Conservation (phyloP, 2,888 invertebrate genomes). For the Eilema depressum region DNA sequence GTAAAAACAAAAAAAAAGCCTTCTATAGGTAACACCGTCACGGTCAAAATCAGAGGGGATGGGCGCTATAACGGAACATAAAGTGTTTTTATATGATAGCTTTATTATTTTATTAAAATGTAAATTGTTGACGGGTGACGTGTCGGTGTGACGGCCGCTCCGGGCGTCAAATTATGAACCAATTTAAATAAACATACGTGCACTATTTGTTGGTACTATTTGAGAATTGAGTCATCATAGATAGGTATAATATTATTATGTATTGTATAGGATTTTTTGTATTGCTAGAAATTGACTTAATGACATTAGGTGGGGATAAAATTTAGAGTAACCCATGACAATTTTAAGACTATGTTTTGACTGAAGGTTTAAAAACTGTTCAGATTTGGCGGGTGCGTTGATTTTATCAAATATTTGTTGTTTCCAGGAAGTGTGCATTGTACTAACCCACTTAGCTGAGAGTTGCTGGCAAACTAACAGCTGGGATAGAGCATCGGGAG, state of each 20-base stretch:
- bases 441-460: no score
- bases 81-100: conserved; percentile 58
- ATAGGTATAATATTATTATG: neutral
- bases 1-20: conserved; percentile 27
- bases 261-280: neutral
- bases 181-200: conserved; percentile 22
- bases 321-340: neutral
- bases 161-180: conserved; percentile 42
- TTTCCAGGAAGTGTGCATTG: no score
- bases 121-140: conserved; percentile 69
- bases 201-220: conserved; percentile 31
- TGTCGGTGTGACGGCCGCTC: conserved; percentile 49
- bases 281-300: neutral
- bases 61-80: conserved; percentile 57
- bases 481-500: no score
- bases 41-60: conserved; percentile 29
- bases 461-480: no score
- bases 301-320: neutral
- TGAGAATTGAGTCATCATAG: neutral
- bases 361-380: neutral
- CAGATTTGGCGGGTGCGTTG: neutral
- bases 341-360: neutral
- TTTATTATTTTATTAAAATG: conserved; percentile 71
- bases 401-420: neutral
- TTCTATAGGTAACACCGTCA: conserved; percentile 20